Base-by-base conservation (phyloP, 2,888 invertebrate species). In the Erebia ligea region DNA sequence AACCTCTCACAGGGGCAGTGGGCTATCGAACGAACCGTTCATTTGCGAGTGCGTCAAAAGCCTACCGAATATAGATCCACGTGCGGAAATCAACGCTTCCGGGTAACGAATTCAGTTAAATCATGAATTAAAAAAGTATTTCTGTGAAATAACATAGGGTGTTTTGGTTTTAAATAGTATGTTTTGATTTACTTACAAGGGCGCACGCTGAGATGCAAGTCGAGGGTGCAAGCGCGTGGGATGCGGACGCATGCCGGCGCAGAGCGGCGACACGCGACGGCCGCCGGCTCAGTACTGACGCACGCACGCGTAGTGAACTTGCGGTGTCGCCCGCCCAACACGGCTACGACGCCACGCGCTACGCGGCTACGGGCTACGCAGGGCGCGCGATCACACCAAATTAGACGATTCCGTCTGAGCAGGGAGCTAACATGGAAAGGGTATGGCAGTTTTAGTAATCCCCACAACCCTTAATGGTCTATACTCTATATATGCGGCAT, bases 1-100 rank as follows among this genome's bases (percentile, higher is more conserved):
- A 86, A 84, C 84, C 87, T 87, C 88, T 92, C 85, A 92, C 89
- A 92, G 92, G 92, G 92, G 92, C 92, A 93, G 87, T 92, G 91
- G 92, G 92, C 91, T 93, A 92, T 92, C 88, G 92, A 92, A 91
- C 91, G 90, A 84, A 87, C 84, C 89, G 86, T 85, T 90, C 89
- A 90, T 90, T 90, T 90, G 88, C 89, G 86, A 87, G 85, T 87
- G 89, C 87, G 88, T 86, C 84, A 84, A 79, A 81, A 86, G 80
- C 84, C 84, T 65, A 82, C 80, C 80, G 80, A 81, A 81, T 83
- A 87, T 84, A 78, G 83, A 84, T 86, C 86, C 92, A 92, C 92
- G 92, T 92, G 91, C 87, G 85, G 87, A 85, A 83, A 84, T 82
- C 71, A 81, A 77, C 76, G 79, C 80, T 84, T 82, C 82, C 81